Conservation (phyloP, 2,797 vertebrate genomes). For the Rousettus madagascariensis region DNA sequence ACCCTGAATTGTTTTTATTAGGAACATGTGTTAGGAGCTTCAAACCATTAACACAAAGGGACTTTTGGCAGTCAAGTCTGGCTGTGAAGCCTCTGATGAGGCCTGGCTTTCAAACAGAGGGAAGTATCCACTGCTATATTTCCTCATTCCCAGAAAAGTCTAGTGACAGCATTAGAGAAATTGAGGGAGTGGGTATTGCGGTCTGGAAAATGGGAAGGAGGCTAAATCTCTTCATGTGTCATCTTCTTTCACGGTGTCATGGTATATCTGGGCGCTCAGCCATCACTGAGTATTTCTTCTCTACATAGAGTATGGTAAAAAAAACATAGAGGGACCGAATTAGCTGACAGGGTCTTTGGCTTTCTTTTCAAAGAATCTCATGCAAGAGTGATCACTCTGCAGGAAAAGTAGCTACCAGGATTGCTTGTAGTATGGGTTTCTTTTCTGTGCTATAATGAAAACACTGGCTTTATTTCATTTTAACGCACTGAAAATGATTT, state of each 20-base stretch:
- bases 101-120: neutral
- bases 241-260: neutral
- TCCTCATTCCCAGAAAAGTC: neutral
- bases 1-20: neutral
- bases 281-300: neutral
- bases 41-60: neutral
- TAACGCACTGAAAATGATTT: constrained; percentile 1
- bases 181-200: neutral
- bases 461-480: constrained; percentile 30
- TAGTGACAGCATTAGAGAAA: neutral
- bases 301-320: neutral
- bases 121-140: neutral
- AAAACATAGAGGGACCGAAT: neutral
- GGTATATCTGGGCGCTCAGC: neutral
- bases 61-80: neutral
- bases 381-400: neutral
- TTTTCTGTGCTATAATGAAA: constrained; percentile 18
- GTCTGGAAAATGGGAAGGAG: neutral
- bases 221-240: neutral
- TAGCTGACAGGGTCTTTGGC: neutral
- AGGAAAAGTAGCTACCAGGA: neutral
- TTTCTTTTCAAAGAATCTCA: neutral
- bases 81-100: neutral
- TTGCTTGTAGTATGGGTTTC: neutral
- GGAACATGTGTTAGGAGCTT: neutral